Evolutionary conservation across 1,140 invertebrate genomes (phyloP).

Genomic region (Drosophila bocqueti): DNA sequence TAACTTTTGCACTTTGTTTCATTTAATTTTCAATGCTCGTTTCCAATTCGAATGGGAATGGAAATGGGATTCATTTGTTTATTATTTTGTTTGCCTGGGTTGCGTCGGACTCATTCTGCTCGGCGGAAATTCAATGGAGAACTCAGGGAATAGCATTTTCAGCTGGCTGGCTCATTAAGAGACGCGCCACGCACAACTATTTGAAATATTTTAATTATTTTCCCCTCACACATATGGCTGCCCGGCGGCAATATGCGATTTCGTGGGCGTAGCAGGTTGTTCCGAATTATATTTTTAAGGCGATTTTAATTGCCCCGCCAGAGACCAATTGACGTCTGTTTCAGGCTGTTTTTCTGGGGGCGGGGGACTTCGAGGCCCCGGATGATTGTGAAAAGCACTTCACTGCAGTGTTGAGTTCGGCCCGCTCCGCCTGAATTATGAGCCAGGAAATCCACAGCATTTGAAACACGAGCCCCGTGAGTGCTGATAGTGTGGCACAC

Average conservation of each 20-base stretch:
- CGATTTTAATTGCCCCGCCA: constrained; percentile 68
- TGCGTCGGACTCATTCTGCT: constrained; percentile 28
- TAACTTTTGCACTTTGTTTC: constrained; percentile 69
- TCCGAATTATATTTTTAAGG: constrained; percentile 46
- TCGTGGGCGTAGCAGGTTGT: constrained; percentile 50
- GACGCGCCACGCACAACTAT: constrained; percentile 66
- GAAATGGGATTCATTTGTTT: constrained; percentile 56
- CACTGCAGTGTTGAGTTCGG: constrained; percentile 34
- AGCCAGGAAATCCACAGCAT: constrained; percentile 37
- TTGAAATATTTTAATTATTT: constrained; percentile 78
- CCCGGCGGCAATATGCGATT: constrained; percentile 8
- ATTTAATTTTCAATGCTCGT: constrained; percentile 53
- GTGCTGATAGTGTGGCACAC: constrained; percentile 59
- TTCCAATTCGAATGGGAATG: constrained; percentile 47
- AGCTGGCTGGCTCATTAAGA: constrained; percentile 63
- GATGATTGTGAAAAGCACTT: constrained; percentile 69
- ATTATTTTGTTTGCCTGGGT: constrained; percentile 50
- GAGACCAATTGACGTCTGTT: constrained; percentile 68
- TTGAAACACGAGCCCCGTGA: constrained; percentile 76
- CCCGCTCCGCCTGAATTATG: constrained; percentile 28
- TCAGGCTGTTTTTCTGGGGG: neutral
- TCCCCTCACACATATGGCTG: constrained; percentile 54
- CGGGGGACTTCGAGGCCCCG: constrained; percentile 2
- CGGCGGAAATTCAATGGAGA: constrained; percentile 40
- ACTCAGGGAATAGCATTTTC: constrained; percentile 39